Evolutionary conservation across 2,797 vertebrate species (phyloP).

Genomic region (Hydrolagus colliei): DNA sequence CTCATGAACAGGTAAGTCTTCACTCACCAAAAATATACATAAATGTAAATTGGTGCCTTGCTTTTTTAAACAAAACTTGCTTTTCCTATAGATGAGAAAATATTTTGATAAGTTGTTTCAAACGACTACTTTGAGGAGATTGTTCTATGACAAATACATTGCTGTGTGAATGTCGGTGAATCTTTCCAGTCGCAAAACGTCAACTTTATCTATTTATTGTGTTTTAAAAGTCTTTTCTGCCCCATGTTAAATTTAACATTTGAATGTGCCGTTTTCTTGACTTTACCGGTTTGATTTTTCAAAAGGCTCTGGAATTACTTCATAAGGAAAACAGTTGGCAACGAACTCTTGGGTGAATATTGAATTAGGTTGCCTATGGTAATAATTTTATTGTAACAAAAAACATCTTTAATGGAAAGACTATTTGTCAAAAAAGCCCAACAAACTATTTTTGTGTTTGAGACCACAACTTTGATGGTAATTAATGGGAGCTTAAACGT

Average conservation of each 20-base stretch:
- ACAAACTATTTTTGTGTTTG: neutral
- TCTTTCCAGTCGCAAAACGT: neutral
- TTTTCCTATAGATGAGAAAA: neutral
- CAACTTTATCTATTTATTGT: neutral
- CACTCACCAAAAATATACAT: neutral
- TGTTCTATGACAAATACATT: constrained; percentile 52
- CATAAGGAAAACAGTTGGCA: neutral
- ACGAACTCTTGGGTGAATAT: neutral
- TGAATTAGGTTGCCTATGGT: too few species aligned
- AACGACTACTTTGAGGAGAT: constrained; percentile 56
- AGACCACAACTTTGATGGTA: too few species aligned
- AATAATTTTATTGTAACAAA: neutral
- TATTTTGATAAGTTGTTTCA: constrained; percentile 46
- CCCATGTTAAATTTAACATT: neutral
- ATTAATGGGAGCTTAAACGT: neutral
- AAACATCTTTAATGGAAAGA: neutral
- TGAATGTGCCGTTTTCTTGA: neutral
- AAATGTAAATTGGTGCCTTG: neutral
- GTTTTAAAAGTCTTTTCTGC: neutral
- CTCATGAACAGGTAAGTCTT: too few species aligned
- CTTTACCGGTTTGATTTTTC: neutral
- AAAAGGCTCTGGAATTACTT: neutral
- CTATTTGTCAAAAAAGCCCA: neutral
- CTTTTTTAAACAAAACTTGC: neutral
- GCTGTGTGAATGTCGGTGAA: constrained; percentile 49